These are phyloP conservation scores for Drosophila dunni DNA, from an alignment of 1,140 invertebrate species.

Conservation along the genomic window DNA sequence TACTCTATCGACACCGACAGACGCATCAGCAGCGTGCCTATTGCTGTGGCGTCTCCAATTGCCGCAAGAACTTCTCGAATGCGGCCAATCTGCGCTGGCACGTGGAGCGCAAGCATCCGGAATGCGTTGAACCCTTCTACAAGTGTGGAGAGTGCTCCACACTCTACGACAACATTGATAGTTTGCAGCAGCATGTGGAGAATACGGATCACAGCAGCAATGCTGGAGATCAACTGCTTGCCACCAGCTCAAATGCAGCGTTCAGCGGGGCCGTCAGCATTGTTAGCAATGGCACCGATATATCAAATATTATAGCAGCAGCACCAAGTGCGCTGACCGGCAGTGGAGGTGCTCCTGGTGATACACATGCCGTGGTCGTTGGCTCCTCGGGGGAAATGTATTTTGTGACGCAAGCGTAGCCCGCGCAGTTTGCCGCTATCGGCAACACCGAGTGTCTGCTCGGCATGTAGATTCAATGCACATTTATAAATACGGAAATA, in stretches of 20 bases:
- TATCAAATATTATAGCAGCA: conserved; percentile 60
- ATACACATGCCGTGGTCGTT: conserved; percentile 68
- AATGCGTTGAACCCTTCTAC: conserved; percentile 59
- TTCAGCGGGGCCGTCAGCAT: conserved; percentile 75
- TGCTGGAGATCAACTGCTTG: conserved; percentile 15
- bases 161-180: conserved; percentile 66
- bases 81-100: conserved; percentile 72
- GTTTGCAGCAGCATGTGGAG: conserved; percentile 74
- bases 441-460: conserved; percentile 66
- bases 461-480: conserved; percentile 61
- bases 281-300: conserved; percentile 70
- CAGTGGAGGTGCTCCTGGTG: conserved; percentile 29
- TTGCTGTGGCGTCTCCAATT: conserved; percentile 77
- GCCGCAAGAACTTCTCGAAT: conserved; percentile 79
- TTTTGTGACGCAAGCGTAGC: conserved; percentile 82
- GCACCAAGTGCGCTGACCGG: conserved; percentile 23
- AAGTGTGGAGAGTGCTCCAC: conserved; percentile 77
- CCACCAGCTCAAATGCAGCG: conserved; percentile 33
- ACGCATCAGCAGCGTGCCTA: conserved; percentile 85
- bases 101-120: conserved; percentile 76
- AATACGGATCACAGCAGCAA: conserved; percentile 65
- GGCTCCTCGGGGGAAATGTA: conserved; percentile 73
- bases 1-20: conserved; percentile 86
- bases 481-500: conserved; percentile 47
- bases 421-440: conserved; percentile 64